Conservation (phyloP, 2,797 vertebrate species). For the Microchirus variegatus region DNA sequence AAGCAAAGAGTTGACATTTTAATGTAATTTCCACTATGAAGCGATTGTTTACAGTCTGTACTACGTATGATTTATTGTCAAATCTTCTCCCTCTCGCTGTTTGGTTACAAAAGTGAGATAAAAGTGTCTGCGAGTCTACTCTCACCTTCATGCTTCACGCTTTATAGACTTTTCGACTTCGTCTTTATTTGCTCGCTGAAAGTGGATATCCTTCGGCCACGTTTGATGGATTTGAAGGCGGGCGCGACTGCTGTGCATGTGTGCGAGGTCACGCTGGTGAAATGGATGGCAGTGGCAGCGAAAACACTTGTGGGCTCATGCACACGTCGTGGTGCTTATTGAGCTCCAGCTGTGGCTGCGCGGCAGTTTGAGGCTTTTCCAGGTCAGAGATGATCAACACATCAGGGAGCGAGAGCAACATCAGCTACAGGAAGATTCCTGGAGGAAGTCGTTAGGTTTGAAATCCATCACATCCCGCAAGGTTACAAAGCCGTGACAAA, state of each 20-base stretch:
- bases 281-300: slow-evolving; percentile 33
- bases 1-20: too few species aligned
- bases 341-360: too few species aligned
- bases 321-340: slow-evolving; percentile 20
- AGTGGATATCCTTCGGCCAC: slow-evolving; percentile 3
- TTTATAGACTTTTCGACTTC: not conserved
- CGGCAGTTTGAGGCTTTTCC: slow-evolving; percentile 47
- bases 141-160: slow-evolving; percentile 32
- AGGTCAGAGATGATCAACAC: slow-evolving; percentile 61
- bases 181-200: slow-evolving; percentile 10
- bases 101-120: too few species aligned
- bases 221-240: slow-evolving; percentile 26
- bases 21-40: too few species aligned
- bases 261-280: slow-evolving; percentile 30
- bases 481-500: slow-evolving; percentile 21
- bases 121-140: not conserved
- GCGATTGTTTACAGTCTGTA: too few species aligned
- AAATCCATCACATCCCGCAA: slow-evolving; percentile 35
- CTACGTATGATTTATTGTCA: too few species aligned
- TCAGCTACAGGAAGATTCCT: slow-evolving; percentile 43
- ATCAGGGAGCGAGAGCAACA: slow-evolving; percentile 46
- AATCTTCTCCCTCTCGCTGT: too few species aligned
- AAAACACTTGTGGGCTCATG: slow-evolving; percentile 22
- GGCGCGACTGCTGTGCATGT: not conserved
- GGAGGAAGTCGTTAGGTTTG: slow-evolving; percentile 47